Base-by-base conservation (phyloP, 2,888 invertebrate species). In the Prosopocoilus inquinatus region DNA sequence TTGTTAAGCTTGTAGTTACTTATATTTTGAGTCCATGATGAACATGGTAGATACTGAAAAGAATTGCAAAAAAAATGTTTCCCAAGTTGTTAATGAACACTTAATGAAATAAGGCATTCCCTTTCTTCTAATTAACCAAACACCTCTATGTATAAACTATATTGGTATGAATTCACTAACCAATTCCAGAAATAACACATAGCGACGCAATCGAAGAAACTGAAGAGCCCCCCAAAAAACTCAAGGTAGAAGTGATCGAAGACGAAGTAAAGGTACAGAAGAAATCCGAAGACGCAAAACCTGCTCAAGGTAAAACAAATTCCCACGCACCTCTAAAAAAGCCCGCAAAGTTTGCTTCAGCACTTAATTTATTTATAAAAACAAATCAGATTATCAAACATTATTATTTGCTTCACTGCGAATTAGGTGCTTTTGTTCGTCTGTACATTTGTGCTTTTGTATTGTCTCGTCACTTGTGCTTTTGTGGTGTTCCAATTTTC, bases 201-300 rank as follows among this genome's bases (percentile, higher is more conserved):
- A 73, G 75, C 48, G 77, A 75, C 57, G 76, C 76, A 28, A 68
- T 74, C 36, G 76, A 76, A 67, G 75, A 74, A 64, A 66, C 64
- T 9, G 73, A 71, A 60, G 69, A 69, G 61, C 69, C 74, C 49
- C 70, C 73, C 32, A 69, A 69, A 64, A 69, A 82, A 75, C 71
- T 78, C 41, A 72, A 78, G 59, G 67, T 78, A 63, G 81, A 83
- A 74, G 79, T 77, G 65, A 76, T 82, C 60, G 70, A 82, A 49
- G 80, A 82, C 62, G 81, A 78, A 61, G 73, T 47, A 9, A 54
- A 45, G 69, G 70, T 60, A 70, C 70, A 9, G 68, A 72, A 58
- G 39, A 72, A 51, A 52, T 63, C 8, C 3, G 61, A 78, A 28
- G 56, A 71, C 32, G 70, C 20, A 57, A 15, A 72, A 62, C 67